Percentiles rank a stretch among this genome's conserved stretches.
Evolutionary conservation across 2,888 invertebrate genomes (phyloP).

Genomic region (Tetanocera ferruginea): DNA sequence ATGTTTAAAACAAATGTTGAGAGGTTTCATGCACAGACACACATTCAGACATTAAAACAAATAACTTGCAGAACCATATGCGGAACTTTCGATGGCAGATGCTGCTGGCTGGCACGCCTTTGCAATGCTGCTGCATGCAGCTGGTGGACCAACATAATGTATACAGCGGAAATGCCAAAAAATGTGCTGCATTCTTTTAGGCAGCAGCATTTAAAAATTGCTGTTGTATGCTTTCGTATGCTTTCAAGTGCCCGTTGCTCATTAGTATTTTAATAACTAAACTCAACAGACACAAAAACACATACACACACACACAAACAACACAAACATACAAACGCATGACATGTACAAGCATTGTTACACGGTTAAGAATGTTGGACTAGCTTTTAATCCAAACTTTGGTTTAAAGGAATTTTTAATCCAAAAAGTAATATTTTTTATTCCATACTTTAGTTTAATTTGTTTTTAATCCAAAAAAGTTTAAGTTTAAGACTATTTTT

Average conservation of each 20-base stretch:
- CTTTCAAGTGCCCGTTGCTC: not conserved
- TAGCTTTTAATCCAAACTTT: no score
- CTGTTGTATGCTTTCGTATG: not conserved
- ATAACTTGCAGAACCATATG: not conserved
- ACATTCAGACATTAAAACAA: not conserved
- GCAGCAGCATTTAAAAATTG: slow-evolving; percentile 8
- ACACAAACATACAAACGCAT: not conserved
- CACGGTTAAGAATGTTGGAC: no score
- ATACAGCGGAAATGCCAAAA: slow-evolving; percentile 2
- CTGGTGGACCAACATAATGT: not conserved
- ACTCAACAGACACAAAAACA: not conserved
- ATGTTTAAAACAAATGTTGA: no score
- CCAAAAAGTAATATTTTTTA: no score
- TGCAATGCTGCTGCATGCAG: not conserved
- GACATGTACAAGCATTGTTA: not conserved
- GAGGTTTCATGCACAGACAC: not conserved
- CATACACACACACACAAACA: not conserved
- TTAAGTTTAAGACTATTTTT: no score
- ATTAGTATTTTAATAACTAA: slow-evolving; percentile 32
- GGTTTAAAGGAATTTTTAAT: no score
- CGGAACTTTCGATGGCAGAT: not conserved
- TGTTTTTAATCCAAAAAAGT: no score
- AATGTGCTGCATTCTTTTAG: slow-evolving; percentile 20
- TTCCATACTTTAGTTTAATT: no score
- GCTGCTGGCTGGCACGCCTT: not conserved